Evolutionary conservation across 2,113 vertebrate species (phyloP), one percentile per base, ranked within the genome.

Genomic region (Lophius piscatorius): DNA sequence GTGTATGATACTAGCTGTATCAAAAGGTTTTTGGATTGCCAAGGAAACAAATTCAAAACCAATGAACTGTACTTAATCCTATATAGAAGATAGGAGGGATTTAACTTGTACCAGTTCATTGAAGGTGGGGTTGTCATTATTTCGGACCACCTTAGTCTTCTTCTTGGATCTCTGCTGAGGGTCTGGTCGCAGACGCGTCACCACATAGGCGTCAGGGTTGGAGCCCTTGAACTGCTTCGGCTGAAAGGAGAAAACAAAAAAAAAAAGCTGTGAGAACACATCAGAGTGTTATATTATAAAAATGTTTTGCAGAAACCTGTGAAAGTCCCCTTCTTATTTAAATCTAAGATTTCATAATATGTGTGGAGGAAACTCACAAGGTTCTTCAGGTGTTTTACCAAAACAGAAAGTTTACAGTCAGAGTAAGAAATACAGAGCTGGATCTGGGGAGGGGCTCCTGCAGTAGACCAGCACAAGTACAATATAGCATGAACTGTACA

Each of bases 321-420:
- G n/a, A n/a, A n/a, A n/a, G n/a, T n/a, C n/a, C n/a, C 39, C 9
- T 4, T 35, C 10, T 41, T 10, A 17, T 48, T 22, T 9, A 51
- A 33, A 8, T 5, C 4, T 39, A 3, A 3, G 47, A 41, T 36
- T n/a, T 10, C 29, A 23, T 24, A 35, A 44, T 23, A n/a, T 16
- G 2, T 39, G 31, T 20, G 9, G 13, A 48, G 20, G 1, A 45
- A 62, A 94, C 95, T 95, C 63, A 95, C 94, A 6, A 96, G 76
- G 63, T 95, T 94, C 76, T 93, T 92, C 83, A 95, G 84, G 73
- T 95, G 92, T 74, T 96, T 95, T 47, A 96, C 87, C 67, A 95
- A 76, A 47, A 97, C 67, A 5, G 90, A 94, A 52, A 98, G 89
- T 31, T 80, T 90, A 0, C 3, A 6, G 41, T 82, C 70, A 22